Percentiles rank a stretch among this genome's conserved stretches.
Conservation (phyloP, 2,888 invertebrate genomes). For the Scaptomyza tumidula region DNA sequence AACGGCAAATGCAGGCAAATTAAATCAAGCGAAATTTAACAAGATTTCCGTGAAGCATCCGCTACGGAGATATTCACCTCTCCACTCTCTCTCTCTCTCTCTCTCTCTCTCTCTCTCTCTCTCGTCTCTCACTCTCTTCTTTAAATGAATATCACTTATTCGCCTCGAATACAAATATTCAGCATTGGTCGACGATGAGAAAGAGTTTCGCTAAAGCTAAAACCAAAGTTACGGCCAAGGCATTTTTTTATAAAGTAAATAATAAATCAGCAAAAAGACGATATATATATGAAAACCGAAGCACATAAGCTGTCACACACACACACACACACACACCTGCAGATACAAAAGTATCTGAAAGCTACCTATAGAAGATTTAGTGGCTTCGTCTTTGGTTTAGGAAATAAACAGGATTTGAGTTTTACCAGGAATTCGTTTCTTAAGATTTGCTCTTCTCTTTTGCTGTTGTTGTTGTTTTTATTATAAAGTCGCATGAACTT, state of each 20-base stretch:
- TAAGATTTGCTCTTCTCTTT: constrained; percentile 18
- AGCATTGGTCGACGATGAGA: too few relatives aligned
- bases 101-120: too few relatives aligned
- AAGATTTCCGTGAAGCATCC: too few relatives aligned
- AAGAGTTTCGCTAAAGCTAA: too few relatives aligned
- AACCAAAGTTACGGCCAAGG: too few relatives aligned
- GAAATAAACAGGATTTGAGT: constrained; percentile 77
- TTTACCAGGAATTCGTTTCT: constrained; percentile 70
- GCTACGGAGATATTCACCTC: too few relatives aligned
- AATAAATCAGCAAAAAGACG: constrained; percentile 73
- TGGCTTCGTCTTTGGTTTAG: constrained; percentile 53
- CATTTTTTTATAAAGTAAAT: constrained; percentile 62
- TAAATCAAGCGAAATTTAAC: too few relatives aligned
- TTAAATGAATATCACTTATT: too few relatives aligned
- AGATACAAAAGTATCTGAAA: constrained; percentile 51
- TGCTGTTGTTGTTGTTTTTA: not conserved
- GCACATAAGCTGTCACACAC: constrained; percentile 20
- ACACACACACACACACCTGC: constrained; percentile 15
- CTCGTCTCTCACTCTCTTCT: too few relatives aligned
- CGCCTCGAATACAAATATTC: too few relatives aligned
- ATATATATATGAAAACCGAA: constrained; percentile 70
- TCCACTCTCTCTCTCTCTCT: too few relatives aligned
- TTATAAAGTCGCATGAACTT: constrained; percentile 23
- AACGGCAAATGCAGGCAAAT: too few relatives aligned
- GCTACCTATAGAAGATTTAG: constrained; percentile 33